Evolutionary conservation across 2,797 vertebrate genomes (phyloP).

Genomic region (Myotis pilosus): DNA sequence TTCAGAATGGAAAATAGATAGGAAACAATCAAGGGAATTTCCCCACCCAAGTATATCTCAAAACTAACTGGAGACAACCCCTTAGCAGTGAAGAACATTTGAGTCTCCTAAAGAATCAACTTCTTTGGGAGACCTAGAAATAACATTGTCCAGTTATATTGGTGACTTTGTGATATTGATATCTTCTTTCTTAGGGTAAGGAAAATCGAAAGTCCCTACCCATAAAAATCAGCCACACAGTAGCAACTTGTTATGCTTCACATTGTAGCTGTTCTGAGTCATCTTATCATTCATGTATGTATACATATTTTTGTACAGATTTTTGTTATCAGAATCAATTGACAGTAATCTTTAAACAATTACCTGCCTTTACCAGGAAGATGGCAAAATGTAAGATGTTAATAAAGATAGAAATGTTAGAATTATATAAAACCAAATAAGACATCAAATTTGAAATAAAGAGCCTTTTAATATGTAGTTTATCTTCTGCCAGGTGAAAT

Average conservation of each 20-base stretch:
- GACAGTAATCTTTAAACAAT: background rate
- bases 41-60: background rate
- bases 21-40: background rate
- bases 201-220: background rate
- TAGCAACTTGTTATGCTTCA: background rate
- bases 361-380: background rate
- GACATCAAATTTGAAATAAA: background rate
- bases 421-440: slow-evolving; percentile 14
- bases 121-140: background rate
- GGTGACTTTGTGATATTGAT: background rate
- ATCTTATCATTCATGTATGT: background rate
- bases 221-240: background rate
- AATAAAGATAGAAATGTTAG: background rate
- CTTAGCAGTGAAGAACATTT: background rate
- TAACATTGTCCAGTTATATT: background rate
- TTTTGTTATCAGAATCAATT: background rate
- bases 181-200: background rate
- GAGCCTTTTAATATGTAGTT: background rate
- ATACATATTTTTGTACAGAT: background rate
- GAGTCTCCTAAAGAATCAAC: background rate
- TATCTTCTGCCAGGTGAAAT: slow-evolving; percentile 25
- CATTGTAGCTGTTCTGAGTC: background rate
- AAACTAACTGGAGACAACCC: background rate
- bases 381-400: background rate
- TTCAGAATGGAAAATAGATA: slow-evolving; percentile 26